Conservation (phyloP, 2,113 vertebrate genomes). For the Poeciliopsis turrubarensis region DNA sequence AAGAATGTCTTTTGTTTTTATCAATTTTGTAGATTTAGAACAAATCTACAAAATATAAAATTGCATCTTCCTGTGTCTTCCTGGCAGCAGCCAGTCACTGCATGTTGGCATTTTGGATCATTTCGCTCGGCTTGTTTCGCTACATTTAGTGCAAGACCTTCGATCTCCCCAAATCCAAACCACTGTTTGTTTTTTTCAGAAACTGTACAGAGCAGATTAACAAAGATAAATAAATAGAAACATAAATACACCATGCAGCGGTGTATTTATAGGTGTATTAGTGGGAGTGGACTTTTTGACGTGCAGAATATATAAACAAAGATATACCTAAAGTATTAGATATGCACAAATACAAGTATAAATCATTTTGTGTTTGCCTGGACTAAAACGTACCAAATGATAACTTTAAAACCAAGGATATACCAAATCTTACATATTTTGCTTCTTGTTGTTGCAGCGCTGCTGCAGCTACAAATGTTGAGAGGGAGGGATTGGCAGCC, state of each 20-base stretch:
- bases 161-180: constrained; percentile 53
- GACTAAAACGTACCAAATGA: background rate
- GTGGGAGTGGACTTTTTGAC: too few relatives aligned
- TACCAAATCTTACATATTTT: background rate
- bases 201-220: constrained; percentile 56
- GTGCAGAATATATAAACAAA: constrained; percentile 30
- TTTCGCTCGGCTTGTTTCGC: constrained; percentile 52
- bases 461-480: background rate
- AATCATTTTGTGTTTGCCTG: too few relatives aligned
- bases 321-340: background rate
- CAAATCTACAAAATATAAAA: constrained; percentile 73
- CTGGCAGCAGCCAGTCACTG: constrained; percentile 61
- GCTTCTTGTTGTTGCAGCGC: background rate
- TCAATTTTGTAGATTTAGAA: constrained; percentile 52
- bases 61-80: constrained; percentile 55
- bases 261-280: too few relatives aligned
- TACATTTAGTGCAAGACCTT: constrained; percentile 71
- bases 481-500: too few relatives aligned
- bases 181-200: constrained; percentile 28
- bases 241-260: constrained; percentile 65
- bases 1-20: constrained; percentile 22
- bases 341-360: background rate
- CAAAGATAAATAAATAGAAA: constrained; percentile 74
- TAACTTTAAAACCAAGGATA: background rate
- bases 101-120: constrained; percentile 67